A percentile compares a stretch with the other conserved stretches of the same genome.
Conservation (phyloP, 2,888 invertebrate genomes). For the Lasioglossum figueresi region DNA sequence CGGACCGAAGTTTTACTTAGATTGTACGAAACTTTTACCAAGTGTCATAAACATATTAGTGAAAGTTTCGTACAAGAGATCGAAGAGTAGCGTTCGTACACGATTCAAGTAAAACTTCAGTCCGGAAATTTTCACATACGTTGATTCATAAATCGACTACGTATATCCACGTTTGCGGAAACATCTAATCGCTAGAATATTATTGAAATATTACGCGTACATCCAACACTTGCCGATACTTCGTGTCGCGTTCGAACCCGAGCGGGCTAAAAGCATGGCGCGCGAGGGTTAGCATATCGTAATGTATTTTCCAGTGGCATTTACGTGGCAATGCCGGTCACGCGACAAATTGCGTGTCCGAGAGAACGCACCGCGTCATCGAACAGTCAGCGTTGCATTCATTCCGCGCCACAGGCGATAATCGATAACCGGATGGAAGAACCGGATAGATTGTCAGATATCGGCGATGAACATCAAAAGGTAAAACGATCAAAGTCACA, state of each 20-base stretch:
- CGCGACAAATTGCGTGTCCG: constrained; percentile 61
- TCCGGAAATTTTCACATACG: not conserved
- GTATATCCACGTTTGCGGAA: not conserved
- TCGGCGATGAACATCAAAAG: constrained; percentile 62
- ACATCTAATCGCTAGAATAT: not conserved
- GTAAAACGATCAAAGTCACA: constrained; percentile 59
- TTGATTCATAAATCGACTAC: not conserved
- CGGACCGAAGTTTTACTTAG: too few species aligned
- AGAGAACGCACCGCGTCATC: constrained; percentile 49
- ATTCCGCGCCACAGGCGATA: constrained; percentile 53
- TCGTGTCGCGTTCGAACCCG: not conserved
- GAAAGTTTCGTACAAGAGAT: too few species aligned
- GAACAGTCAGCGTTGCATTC: constrained; percentile 51
- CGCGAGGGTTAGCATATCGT: constrained; percentile 18
- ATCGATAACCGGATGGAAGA: constrained; percentile 60
- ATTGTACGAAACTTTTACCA: too few species aligned
- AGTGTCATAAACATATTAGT: too few species aligned
- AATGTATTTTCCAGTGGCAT: constrained; percentile 54
- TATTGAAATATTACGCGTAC: not conserved
- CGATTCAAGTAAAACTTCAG: not conserved
- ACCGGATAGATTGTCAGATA: constrained; percentile 61
- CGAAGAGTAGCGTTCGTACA: not conserved
- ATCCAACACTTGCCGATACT: not conserved
- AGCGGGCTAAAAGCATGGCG: not conserved
- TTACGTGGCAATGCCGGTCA: constrained; percentile 57